Evolutionary conservation across 2,113 vertebrate genomes (phyloP).

Genomic region (Vidua macroura): DNA sequence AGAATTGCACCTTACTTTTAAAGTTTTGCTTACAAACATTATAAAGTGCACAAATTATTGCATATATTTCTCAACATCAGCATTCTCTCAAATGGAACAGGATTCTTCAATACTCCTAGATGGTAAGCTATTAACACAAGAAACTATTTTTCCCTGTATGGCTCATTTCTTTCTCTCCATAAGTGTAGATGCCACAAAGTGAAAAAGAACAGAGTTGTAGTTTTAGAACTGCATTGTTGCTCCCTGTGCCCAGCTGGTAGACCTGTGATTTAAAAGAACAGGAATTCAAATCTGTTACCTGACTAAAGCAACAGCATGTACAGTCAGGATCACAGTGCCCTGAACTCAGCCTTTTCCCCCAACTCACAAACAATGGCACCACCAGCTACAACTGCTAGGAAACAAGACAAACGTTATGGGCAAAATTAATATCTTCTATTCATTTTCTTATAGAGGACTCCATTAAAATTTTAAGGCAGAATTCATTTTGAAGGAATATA

Average conservation of each 20-base stretch:
- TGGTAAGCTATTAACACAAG: not conserved
- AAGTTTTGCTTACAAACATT: not conserved
- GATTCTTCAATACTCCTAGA: not conserved
- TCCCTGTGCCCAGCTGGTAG: not conserved
- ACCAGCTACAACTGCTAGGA: not conserved
- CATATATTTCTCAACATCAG: not conserved
- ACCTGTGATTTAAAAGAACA: not conserved
- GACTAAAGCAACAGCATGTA: not conserved
- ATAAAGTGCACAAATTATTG: not conserved
- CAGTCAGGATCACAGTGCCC: not conserved
- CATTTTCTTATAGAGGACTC: not conserved
- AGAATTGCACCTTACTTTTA: not conserved
- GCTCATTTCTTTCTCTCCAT: not conserved
- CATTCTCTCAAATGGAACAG: not conserved
- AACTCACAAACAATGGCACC: not conserved
- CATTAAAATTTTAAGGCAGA: not conserved
- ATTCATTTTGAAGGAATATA: not conserved
- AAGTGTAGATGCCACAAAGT: not conserved
- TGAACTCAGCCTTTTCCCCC: fast-evolving
- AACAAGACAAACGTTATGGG: not conserved
- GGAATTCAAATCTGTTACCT: not conserved
- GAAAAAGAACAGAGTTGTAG: not conserved
- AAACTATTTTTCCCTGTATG: not conserved
- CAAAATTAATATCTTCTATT: not conserved
- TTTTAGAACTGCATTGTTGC: not conserved